Conservation (phyloP, 2,888 invertebrate genomes). For the Aelia acuminata region DNA sequence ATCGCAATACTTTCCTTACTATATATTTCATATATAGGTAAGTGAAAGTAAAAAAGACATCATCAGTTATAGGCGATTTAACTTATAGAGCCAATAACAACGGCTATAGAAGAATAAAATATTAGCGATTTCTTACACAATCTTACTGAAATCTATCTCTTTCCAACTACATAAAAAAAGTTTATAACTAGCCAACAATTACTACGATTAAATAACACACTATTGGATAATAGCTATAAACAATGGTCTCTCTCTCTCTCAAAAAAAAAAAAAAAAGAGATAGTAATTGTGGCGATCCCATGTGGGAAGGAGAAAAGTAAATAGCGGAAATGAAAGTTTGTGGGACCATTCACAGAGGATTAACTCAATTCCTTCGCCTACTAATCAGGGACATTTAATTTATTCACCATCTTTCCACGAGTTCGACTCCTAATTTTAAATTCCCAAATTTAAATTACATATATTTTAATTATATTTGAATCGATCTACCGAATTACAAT, state of each 20-base stretch:
- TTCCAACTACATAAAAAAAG: no score
- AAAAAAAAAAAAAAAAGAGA: not conserved
- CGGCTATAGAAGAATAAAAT: no score
- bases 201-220: not conserved
- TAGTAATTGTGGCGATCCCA: not conserved
- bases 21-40: no score
- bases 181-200: no score
- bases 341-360: conserved; percentile 43
- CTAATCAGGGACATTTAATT: not conserved
- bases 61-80: no score
- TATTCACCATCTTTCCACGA: not conserved
- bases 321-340: conserved; percentile 32
- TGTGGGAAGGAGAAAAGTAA: not conserved
- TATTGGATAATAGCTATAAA: not conserved
- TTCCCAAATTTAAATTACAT: not conserved
- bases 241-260: not conserved
- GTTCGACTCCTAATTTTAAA: not conserved
- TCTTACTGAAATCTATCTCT: no score
- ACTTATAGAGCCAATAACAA: no score
- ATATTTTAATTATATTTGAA: no score
- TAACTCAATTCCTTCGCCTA: not conserved
- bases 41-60: no score
- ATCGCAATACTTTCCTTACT: no score
- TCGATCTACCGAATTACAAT: no score
- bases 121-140: no score